Evolutionary conservation across 2,888 invertebrate genomes (phyloP), one percentile per base, ranked within the genome.

Genomic region (Phrixothrix hirtus): DNA sequence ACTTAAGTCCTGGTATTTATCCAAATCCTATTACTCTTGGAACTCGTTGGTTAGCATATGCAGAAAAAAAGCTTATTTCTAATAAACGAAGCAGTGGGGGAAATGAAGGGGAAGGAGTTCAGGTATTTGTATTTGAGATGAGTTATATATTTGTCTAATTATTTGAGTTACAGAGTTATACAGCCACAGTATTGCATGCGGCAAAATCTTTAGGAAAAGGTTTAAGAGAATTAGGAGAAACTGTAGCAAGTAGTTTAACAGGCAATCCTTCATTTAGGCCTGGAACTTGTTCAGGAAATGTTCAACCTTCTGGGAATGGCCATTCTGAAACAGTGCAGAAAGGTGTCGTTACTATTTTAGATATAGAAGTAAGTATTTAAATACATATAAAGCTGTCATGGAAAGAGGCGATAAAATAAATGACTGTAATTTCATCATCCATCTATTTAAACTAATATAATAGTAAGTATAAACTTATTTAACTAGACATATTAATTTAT

Each of bases 201-300:
- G 96, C 96, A 11, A 96, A 96, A 78, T 92, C 92, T 12, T 80
- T 96, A 26, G 90, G 95, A 49, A 92, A 94, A 75, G 95, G 95
- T 0, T 76, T 96, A 42, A 85, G 92, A 0, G 93, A 92, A 50
- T 79, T 96, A 53, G 91, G 95, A 9, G 95, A 95, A 76, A 92
- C 89, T 34, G 92, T 96, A 30, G 94, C 95, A 0, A 92, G 88
- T 63, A 95, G 92, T 67, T 76, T 95, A 37, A 89, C 92, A 0
- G 94, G 92, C 26, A 83, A 79, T 35, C 67, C 75, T 3, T 65
- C 64, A n/a, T 74, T 70, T 38, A 81, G 72, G 61, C 70, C 73
- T 6, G 72, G 73, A 9, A 63, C 65, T 7, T 68, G 68, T 11
- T 64, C 71, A 12, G 67, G 67, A 43, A 69, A 68, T 45, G 65